Conservation (phyloP, 2,888 invertebrate species). For the Cosmopolites sordidus region DNA sequence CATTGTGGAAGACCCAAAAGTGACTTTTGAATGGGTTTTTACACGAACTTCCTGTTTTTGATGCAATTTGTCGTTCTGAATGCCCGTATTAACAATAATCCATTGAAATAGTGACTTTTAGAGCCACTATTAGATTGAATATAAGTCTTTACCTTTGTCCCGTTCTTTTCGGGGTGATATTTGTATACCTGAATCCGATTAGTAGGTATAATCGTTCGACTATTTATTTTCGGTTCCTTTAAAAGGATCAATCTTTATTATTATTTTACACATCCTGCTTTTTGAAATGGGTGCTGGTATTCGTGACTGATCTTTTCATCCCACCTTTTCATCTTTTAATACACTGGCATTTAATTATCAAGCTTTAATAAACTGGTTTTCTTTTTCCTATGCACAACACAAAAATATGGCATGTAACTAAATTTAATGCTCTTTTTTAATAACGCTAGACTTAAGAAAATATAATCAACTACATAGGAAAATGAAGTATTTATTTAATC, state of each 20-base stretch:
- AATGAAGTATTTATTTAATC: too few species aligned
- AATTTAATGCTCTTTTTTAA: slow-evolving; percentile 5
- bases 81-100: slow-evolving; percentile 45
- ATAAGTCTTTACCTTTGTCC: slow-evolving; percentile 39
- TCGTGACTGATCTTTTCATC: slow-evolving; percentile 15
- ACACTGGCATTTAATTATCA: slow-evolving; percentile 20
- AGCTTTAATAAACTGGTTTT: slow-evolving; percentile 22
- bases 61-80: slow-evolving; percentile 50
- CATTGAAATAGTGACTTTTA: slow-evolving; percentile 46
- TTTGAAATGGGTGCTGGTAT: slow-evolving; percentile 21
- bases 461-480: too few species aligned
- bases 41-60: slow-evolving; percentile 51
- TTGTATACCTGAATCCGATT: slow-evolving; percentile 41
- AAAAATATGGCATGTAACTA: slow-evolving; percentile 8
- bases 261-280: slow-evolving; percentile 33
- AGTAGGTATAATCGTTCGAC: slow-evolving; percentile 37
- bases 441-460: too few species aligned
- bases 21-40: slow-evolving; percentile 44
- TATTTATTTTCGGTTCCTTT: slow-evolving; percentile 35
- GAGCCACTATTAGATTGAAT: slow-evolving; percentile 49
- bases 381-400: slow-evolving; percentile 2
- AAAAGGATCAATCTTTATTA: slow-evolving; percentile 28
- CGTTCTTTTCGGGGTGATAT: slow-evolving; percentile 29
- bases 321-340: slow-evolving; percentile 17
- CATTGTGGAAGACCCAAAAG: slow-evolving; percentile 44